phyloP scores from a whole-genome alignment of 2,797 vertebrate genomes.

The Trematomus bernacchii region DNA sequence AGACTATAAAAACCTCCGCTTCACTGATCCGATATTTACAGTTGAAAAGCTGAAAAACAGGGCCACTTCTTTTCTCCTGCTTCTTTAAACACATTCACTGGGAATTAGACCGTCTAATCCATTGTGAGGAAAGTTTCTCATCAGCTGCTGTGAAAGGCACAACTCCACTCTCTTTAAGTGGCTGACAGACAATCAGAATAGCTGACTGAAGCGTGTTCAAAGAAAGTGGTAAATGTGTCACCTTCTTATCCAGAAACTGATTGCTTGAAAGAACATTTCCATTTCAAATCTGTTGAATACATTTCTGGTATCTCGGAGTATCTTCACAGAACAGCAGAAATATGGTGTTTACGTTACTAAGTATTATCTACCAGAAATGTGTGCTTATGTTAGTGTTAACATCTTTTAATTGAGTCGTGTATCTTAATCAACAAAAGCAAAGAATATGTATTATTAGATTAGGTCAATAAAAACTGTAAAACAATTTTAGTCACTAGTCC shows the following conservation, averaged over 20 bases:
- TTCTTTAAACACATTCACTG: slow-evolving; percentile 24
- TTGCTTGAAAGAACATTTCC: background rate
- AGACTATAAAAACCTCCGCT: background rate
- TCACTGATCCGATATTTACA: slow-evolving; percentile 22
- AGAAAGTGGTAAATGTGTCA: slow-evolving; percentile 12
- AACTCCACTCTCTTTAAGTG: slow-evolving; percentile 13
- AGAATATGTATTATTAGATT: too few relatives aligned
- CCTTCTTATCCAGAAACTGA: background rate
- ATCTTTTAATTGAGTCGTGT: too few relatives aligned
- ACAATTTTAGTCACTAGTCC: too few relatives aligned
- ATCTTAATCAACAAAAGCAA: too few relatives aligned
- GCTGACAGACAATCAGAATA: slow-evolving; percentile 26
- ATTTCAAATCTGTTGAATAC: background rate
- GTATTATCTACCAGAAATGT: background rate
- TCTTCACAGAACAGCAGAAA: background rate
- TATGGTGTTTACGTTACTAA: background rate
- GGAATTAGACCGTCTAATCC: slow-evolving; percentile 37
- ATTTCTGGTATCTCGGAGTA: too few relatives aligned
- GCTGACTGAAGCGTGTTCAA: slow-evolving; percentile 16
- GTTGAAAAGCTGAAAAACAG: slow-evolving; percentile 41
- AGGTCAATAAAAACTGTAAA: too few relatives aligned
- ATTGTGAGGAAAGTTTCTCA: slow-evolving; percentile 17
- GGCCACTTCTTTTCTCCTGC: slow-evolving; percentile 22
- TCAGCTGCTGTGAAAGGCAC: slow-evolving; percentile 28
- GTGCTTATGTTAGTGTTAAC: too few relatives aligned